phyloP scores from a whole-genome alignment of 2,797 vertebrate genomes.

The Novumbra hubbsi region DNA sequence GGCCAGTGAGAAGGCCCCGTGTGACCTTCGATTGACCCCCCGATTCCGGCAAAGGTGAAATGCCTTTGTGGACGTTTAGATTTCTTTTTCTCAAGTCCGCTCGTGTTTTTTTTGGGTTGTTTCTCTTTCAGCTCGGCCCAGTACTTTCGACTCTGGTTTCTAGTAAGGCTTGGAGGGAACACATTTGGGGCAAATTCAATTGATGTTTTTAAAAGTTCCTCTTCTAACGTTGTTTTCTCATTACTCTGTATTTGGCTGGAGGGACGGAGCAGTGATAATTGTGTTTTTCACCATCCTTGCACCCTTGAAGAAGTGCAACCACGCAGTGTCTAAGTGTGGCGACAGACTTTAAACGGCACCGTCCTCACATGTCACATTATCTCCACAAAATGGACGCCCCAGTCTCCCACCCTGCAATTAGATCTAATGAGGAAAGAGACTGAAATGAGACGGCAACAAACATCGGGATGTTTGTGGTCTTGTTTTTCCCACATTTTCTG shows the following conservation, averaged over 20 bases:
- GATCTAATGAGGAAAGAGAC: constrained; percentile 45
- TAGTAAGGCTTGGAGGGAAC: constrained; percentile 32
- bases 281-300: constrained; percentile 32
- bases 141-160: constrained; percentile 46
- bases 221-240: neutral
- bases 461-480: neutral
- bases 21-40: constrained; percentile 55
- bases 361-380: constrained; percentile 61
- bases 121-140: neutral
- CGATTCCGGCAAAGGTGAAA: constrained; percentile 23
- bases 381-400: constrained; percentile 46
- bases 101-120: neutral
- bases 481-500: neutral
- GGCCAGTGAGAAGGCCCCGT: constrained; percentile 51
- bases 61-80: constrained; percentile 51
- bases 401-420: constrained; percentile 54
- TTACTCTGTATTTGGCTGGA: neutral
- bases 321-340: constrained; percentile 25
- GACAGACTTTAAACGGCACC: constrained; percentile 52
- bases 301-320: constrained; percentile 31
- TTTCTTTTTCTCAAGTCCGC: neutral
- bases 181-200: neutral
- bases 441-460: constrained; percentile 33
- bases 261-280: constrained; percentile 51
- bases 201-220: neutral